These are phyloP conservation scores for Acleris emargana DNA, from an alignment of 2,888 invertebrate species.

Conservation along the genomic window DNA sequence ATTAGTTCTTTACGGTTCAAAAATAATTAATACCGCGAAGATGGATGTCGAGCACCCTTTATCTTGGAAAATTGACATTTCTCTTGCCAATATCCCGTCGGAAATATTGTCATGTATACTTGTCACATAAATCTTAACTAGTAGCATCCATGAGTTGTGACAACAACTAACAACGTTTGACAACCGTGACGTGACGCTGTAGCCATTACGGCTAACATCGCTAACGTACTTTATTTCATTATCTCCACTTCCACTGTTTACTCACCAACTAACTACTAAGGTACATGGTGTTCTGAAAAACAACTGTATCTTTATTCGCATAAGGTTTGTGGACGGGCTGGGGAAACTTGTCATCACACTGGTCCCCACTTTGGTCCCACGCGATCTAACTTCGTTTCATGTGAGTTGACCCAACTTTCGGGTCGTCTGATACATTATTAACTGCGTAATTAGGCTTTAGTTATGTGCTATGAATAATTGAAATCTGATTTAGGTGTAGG, in stretches of 20 bases:
- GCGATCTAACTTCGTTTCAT: neutral
- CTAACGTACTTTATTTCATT: slow-evolving; percentile 29
- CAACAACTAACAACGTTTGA: slow-evolving; percentile 6
- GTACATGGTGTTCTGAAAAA: no score
- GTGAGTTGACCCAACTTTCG: slow-evolving; percentile 16
- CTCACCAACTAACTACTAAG: no score
- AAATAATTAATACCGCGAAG: no score
- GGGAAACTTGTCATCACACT: no score
- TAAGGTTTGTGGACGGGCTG: no score
- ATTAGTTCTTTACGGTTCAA: no score
- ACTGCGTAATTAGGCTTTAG: slow-evolving; percentile 23
- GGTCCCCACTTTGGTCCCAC: slow-evolving; percentile 15
- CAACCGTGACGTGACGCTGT: slow-evolving; percentile 1
- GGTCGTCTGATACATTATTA: slow-evolving; percentile 19
- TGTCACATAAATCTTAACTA: no score
- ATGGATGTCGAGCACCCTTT: no score
- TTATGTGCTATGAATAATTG: slow-evolving; percentile 26
- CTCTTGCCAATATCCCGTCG: no score
- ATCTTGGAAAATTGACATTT: no score
- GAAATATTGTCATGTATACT: no score
- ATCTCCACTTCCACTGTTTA: neutral
- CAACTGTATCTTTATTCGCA: no score
- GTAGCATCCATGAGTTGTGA: neutral
- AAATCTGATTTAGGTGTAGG: slow-evolving; percentile 14
- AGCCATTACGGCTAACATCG: slow-evolving; percentile 18